phyloP scores from a whole-genome alignment of 2,113 vertebrate genomes.

The Zingel zingel region DNA sequence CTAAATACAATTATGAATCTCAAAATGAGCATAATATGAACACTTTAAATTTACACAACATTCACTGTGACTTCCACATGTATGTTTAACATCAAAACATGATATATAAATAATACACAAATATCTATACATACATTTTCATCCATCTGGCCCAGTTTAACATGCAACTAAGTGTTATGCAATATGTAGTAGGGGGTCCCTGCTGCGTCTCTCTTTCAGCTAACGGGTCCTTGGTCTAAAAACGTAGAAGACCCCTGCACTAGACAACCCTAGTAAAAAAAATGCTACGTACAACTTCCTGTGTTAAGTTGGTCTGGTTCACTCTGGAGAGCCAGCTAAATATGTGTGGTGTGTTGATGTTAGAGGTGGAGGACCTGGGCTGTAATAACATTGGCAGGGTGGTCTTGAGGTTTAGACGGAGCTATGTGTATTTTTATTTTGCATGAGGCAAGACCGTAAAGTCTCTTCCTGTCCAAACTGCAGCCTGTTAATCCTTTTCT shows the following conservation, averaged over 20 bases:
- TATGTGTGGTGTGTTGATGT: conserved; percentile 5
- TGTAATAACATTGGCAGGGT: conserved; percentile 43
- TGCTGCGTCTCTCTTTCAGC: too few relatives aligned
- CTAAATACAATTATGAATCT: too few relatives aligned
- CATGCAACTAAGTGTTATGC: too few relatives aligned
- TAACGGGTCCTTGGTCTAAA: too few relatives aligned
- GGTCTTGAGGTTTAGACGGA: conserved; percentile 21
- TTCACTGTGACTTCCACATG: too few relatives aligned
- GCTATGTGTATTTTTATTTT: conserved; percentile 12
- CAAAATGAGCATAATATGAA: too few relatives aligned
- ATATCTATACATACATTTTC: too few relatives aligned
- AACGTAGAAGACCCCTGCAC: not conserved
- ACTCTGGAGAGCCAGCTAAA: conserved; percentile 35
- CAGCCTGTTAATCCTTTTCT: not conserved
- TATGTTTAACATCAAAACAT: too few relatives aligned
- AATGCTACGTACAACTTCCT: not conserved
- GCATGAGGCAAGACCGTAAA: not conserved
- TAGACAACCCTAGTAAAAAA: not conserved
- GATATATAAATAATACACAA: too few relatives aligned
- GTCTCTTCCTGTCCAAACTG: conserved; percentile 10
- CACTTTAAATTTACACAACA: too few relatives aligned
- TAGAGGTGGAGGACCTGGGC: not conserved
- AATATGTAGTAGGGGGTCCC: too few relatives aligned
- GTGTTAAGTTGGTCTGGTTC: not conserved
- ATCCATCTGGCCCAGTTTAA: too few relatives aligned